These are phyloP conservation scores for Upupa epops DNA, from an alignment of 2,113 vertebrate genomes.

Conservation along the genomic window DNA sequence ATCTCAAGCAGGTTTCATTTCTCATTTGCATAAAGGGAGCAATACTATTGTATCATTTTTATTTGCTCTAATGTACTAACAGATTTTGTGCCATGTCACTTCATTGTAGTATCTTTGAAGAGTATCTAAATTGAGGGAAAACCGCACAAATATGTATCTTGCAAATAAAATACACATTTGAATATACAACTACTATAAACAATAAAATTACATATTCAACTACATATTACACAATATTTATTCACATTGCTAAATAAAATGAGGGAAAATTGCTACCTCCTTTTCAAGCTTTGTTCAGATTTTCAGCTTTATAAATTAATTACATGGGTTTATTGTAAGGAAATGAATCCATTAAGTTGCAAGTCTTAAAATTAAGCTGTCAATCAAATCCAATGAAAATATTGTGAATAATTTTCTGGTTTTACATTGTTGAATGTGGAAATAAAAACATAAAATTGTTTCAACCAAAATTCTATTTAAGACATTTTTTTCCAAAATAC, in stretches of 20 bases:
- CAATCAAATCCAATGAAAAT: background rate
- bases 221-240: background rate
- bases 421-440: background rate
- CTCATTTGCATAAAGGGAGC: slow-evolving; percentile 31
- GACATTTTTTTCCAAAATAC: background rate
- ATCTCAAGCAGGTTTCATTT: slow-evolving; percentile 7
- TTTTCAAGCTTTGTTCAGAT: background rate
- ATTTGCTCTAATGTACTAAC: slow-evolving; percentile 17
- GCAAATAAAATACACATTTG: background rate
- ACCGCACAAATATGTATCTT: background rate
- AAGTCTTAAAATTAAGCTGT: background rate
- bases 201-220: background rate
- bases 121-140: background rate
- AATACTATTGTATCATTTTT: background rate
- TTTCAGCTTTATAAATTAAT: background rate
- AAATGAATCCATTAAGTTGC: background rate
- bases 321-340: background rate
- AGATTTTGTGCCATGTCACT: background rate
- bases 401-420: background rate
- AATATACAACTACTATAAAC: background rate
- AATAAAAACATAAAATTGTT: background rate
- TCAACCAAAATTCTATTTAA: background rate
- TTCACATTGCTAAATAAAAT: background rate
- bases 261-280: background rate
- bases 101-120: background rate